Base-by-base conservation (phyloP, 2,113 vertebrate species). In the Zapornia atra region DNA sequence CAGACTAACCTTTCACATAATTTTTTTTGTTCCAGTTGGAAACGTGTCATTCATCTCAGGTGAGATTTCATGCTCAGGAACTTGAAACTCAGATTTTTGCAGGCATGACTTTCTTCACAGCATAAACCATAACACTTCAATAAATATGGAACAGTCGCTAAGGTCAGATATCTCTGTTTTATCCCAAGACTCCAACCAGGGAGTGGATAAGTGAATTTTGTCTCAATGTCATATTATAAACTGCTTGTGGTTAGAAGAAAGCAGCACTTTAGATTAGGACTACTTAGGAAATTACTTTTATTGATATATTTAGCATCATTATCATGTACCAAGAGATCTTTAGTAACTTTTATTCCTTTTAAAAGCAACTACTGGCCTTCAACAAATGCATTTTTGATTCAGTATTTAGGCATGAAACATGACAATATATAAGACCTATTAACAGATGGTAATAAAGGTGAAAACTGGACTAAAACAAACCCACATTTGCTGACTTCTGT, bases 221-320 rank as follows among this genome's bases (percentile, higher is more conserved):
- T 84, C 82, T 82, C 84, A 81, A 95, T 84, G 69, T 68, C 15
- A 19, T 72, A 46, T 66, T 86, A 81, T 78, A 78, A 94, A 90
- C 73, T 69, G 56, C n/a, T 73, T 92, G 61, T 82, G 94, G 92
- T 92, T 92, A 84, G 51, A 20, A 88, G 48, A 86, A 95, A 76
- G 88, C 83, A 90, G 90, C 88, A 94, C 64, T 93, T 95, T 72
- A 93, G 69, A 31, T 29, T 26, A 83, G 11, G 61, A 72, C 31
- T 93, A 92, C 80, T 96, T 92, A 78, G 76, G 72, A 94, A 96
- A 96, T 96, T 69, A 94, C 29, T 90, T 92, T 73, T 86, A 92
- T 88, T 95, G 90, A 94, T 81, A 83, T 84, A 93, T 94, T 95
- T 90, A 86, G 80, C 34, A 65, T 86, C 69, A 90, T 93, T 94